These are phyloP conservation scores for Diplodus sargus DNA, from an alignment of 2,797 vertebrate species.

Conservation along the genomic window DNA sequence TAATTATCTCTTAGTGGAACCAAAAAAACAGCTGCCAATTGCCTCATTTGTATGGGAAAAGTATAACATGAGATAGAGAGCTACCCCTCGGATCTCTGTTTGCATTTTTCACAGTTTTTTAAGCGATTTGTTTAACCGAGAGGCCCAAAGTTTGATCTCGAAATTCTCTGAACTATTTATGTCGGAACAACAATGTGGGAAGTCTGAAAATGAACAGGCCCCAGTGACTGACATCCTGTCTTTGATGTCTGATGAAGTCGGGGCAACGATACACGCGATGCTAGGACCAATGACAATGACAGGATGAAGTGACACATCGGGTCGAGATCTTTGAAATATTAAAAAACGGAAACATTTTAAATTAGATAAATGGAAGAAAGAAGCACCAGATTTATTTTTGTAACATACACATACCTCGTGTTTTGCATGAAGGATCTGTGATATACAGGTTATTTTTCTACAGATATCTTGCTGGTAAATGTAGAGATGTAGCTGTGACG, in stretches of 20 bases:
- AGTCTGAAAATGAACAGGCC: constrained; percentile 6
- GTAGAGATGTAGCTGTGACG: not conserved
- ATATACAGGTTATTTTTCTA: not conserved
- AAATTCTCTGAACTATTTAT: constrained; percentile 18
- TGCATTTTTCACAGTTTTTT: constrained; percentile 14
- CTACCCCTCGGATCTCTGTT: not conserved
- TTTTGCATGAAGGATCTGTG: not conserved
- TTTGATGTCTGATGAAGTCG: constrained; percentile 6
- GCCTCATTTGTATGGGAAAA: constrained; percentile 13
- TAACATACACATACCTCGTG: not conserved
- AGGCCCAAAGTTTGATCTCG: constrained; percentile 13
- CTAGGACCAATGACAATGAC: not conserved
- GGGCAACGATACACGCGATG: not conserved
- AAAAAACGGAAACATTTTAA: not conserved
- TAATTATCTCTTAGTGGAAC: constrained; percentile 51
- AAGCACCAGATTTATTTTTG: not conserved
- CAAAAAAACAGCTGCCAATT: constrained; percentile 25
- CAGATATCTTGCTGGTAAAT: not conserved
- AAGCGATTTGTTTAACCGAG: not conserved
- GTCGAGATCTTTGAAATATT: not conserved
- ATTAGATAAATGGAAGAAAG: not conserved
- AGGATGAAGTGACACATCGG: not conserved
- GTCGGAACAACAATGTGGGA: not conserved
- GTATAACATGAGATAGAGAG: not conserved
- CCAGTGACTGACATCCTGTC: not conserved